Base-by-base conservation (phyloP, 2,113 vertebrate species). In the Actenoides hombroni region DNA sequence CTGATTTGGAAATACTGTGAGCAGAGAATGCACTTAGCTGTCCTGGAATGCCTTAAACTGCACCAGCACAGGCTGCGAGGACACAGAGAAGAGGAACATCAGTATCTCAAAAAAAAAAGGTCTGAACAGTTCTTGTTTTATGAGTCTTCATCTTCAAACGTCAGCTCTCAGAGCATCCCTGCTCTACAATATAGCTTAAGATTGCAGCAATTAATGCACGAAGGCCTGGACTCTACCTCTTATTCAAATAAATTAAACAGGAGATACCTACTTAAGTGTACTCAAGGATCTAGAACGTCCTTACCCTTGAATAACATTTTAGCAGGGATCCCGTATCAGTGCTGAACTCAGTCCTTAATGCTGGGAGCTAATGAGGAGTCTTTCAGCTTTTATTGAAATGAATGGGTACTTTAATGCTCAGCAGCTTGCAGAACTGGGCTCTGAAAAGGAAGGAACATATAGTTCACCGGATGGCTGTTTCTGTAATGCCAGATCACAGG, bases 401-500 rank as follows among this genome's bases (percentile, higher is more conserved):
- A 90, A 82, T 59, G 59, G 5, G 4, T 70, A 35, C 51, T 83
- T 42, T 42, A 76, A 39, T 46, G 59, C 31, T 88, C 63, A 94
- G 82, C 71, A 74, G 13, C 56, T 70, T 80, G 49, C 68, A 48
- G 85, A 63, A 92, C 2, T 53, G 49, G 18, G 37, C n/a, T 88
- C 49, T 88, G 75, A 59, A 90, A 91, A 83, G 33, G 79, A 94
- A 90, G 31, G 63, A 88, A 91, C 13, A 16, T 63, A 29, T 0
- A 96, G 54, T 44, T 96, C 59, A 83, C 78, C 0, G 64, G 59
- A 90, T 90, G 46, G 46, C 70, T 88, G 78, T 74, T 83, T 85
- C 59, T 81, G 49, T 59, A 92, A 67, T 42, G 57, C 51, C 61
- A 91, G 84, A 89, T 86, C 76, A 81, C 68, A 92, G 64, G 88